Conservation (phyloP, 2,888 invertebrate species). For the Meta bourneti region DNA sequence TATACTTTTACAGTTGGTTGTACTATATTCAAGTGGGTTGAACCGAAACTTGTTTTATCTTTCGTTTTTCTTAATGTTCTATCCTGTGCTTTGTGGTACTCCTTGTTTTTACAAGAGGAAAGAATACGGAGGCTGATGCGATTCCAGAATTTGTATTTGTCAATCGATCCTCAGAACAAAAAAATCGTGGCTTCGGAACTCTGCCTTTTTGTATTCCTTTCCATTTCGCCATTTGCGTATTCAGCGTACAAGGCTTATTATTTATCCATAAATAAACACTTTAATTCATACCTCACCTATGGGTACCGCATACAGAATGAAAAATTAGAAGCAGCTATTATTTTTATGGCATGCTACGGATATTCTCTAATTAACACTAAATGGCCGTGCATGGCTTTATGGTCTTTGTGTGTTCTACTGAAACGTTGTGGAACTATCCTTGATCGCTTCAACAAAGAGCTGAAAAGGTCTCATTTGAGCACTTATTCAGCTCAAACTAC, state of each 20-base stretch:
- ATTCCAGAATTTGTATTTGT: neutral
- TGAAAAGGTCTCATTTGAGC: neutral
- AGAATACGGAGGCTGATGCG: neutral
- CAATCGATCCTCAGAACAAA: neutral
- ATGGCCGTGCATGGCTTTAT: neutral
- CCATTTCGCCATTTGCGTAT: neutral
- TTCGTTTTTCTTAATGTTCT: neutral
- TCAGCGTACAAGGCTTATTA: neutral
- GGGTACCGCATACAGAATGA: neutral
- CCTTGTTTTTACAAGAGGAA: neutral
- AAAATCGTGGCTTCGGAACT: neutral
- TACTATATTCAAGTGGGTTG: neutral
- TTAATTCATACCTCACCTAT: neutral
- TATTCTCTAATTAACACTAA: neutral
- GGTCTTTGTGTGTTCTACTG: neutral
- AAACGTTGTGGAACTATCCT: constrained; percentile 2
- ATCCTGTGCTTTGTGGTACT: neutral
- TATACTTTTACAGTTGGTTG: neutral
- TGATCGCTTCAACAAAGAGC: neutral
- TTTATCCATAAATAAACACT: neutral
- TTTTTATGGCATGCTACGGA: neutral
- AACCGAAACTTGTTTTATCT: neutral
- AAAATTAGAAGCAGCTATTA: neutral
- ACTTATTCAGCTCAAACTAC: neutral
- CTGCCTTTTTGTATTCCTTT: neutral